These are phyloP conservation scores for Tribolium madens DNA, from an alignment of 1,140 invertebrate genomes.

Conservation along the genomic window DNA sequence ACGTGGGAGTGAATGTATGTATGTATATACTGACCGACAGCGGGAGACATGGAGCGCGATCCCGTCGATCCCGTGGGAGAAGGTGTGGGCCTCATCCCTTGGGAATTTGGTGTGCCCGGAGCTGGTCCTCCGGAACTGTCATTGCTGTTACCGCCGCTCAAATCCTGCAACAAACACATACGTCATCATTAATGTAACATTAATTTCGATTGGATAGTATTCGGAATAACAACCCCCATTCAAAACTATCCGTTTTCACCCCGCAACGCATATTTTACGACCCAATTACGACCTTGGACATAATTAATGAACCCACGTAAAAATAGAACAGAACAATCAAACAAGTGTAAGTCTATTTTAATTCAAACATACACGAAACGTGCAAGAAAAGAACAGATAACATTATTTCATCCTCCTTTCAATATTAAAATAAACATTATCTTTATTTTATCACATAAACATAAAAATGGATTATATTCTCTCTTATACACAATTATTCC, in stretches of 20 bases:
- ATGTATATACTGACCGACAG: constrained; percentile 81
- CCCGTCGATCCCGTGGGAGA: constrained; percentile 93
- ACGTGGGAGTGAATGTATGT: constrained; percentile 46
- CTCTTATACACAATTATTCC: background rate
- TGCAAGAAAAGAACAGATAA: background rate
- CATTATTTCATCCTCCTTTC: background rate
- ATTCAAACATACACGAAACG: background rate
- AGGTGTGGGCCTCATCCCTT: constrained; percentile 90
- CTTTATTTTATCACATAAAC: background rate
- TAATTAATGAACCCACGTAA: constrained; percentile 28
- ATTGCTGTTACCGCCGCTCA: constrained; percentile 77
- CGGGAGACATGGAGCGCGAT: constrained; percentile 95
- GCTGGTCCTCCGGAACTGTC: constrained; percentile 77
- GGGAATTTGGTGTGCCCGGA: constrained; percentile 79
- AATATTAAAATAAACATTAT: background rate
- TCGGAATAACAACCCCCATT: background rate
- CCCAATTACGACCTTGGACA: constrained; percentile 28
- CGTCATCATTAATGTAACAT: constrained; percentile 11
- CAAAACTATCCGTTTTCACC: background rate
- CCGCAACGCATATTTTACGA: background rate
- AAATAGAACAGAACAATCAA: constrained; percentile 36
- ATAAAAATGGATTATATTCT: constrained; percentile 5
- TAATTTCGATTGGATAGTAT: background rate
- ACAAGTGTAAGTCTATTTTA: constrained; percentile 33
- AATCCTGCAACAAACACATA: constrained; percentile 74